A percentile compares a stretch with the other conserved stretches of the same genome.
phyloP scores from a whole-genome alignment of 2,888 invertebrate genomes.

The Odontothrips loti region DNA sequence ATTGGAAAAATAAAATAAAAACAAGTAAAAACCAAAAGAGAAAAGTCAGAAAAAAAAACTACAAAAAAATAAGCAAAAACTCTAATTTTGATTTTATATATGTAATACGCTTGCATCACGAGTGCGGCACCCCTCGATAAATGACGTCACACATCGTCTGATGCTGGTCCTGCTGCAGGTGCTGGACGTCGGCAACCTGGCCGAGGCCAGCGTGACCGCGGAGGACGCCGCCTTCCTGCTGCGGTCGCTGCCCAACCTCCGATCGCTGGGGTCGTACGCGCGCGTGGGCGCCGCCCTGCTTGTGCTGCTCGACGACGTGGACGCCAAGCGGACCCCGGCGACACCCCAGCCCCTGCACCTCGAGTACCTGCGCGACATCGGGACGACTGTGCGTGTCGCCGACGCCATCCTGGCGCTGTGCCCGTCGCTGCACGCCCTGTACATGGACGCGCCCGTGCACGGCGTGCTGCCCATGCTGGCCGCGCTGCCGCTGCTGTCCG shows the following conservation, averaged over 20 bases:
- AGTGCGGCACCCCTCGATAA: too few relatives aligned
- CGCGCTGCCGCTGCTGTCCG: not conserved
- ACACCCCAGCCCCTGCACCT: not conserved
- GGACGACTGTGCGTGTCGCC: not conserved
- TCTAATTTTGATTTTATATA: too few relatives aligned
- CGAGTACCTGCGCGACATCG: slow-evolving; percentile 21
- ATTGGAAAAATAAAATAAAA: too few relatives aligned
- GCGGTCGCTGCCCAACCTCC: not conserved
- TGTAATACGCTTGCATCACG: too few relatives aligned
- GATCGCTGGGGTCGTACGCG: slow-evolving; percentile 8
- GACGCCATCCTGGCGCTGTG: not conserved
- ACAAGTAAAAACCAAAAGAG: too few relatives aligned
- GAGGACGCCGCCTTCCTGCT: slow-evolving; percentile 7
- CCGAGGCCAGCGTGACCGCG: not conserved
- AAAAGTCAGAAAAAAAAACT: too few relatives aligned
- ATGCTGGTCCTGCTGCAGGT: not conserved
- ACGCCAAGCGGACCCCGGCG: not conserved
- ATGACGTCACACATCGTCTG: too few relatives aligned
- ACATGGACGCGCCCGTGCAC: not conserved
- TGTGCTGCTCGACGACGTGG: not conserved
- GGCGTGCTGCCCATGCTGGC: not conserved
- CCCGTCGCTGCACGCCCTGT: not conserved
- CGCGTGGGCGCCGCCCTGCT: slow-evolving; percentile 4
- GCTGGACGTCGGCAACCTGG: slow-evolving; percentile 14
- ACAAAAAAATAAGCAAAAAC: too few relatives aligned